Evolutionary conservation across 2,797 vertebrate species (phyloP).

Genomic region (Acrossocheilus wenchowensis): DNA sequence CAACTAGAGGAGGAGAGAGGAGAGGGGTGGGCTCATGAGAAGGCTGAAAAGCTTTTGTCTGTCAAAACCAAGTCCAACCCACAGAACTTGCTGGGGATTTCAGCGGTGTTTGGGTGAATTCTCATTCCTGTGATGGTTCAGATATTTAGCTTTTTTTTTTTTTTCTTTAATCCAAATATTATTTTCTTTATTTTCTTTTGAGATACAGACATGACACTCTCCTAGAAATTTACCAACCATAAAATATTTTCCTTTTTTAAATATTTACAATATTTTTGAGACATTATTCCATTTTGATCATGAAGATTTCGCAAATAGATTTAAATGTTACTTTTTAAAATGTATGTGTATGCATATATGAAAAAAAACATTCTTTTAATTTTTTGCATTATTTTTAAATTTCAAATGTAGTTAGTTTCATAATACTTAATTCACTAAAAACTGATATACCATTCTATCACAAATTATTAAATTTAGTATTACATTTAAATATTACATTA

Average conservation of each 20-base stretch:
- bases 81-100: slow-evolving; percentile 72
- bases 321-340: background rate
- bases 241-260: background rate
- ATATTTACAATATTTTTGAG: background rate
- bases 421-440: too few species aligned
- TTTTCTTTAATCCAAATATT: background rate
- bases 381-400: too few species aligned
- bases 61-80: slow-evolving; percentile 60
- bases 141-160: background rate
- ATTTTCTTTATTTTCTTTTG: background rate
- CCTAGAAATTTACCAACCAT: background rate
- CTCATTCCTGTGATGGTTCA: background rate
- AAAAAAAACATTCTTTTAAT: background rate
- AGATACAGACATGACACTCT: background rate
- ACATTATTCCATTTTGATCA: background rate
- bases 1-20: slow-evolving; percentile 62
- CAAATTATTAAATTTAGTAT: background rate
- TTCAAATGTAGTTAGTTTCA: too few species aligned
- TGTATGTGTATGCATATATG: background rate
- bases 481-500: too few species aligned
- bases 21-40: slow-evolving; percentile 42
- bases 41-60: slow-evolving; percentile 63
- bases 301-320: background rate
- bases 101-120: slow-evolving; percentile 48
- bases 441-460: background rate